Percentiles rank a stretch among this genome's conserved stretches.
These are phyloP conservation scores for Marronus borbonicus DNA, from an alignment of 2,888 invertebrate species.

Conservation along the genomic window DNA sequence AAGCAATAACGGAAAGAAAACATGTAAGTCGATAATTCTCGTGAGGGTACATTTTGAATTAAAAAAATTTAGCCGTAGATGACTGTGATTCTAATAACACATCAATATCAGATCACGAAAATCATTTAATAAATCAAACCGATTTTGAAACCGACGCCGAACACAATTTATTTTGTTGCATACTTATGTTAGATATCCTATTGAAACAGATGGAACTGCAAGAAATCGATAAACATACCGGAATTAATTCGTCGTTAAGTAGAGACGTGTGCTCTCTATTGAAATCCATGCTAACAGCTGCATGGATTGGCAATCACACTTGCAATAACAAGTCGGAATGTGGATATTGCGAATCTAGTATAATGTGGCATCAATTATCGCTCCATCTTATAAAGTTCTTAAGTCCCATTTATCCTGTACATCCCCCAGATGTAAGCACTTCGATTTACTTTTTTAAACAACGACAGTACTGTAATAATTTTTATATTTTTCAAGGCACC, in stretches of 20 bases:
- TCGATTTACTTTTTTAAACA: not conserved
- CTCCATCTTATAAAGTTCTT: constrained; percentile 86
- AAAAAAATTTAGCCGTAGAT: constrained; percentile 77
- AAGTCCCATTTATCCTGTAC: constrained; percentile 81
- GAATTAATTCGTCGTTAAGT: constrained; percentile 82
- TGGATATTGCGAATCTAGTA: constrained; percentile 92
- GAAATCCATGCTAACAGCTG: constrained; percentile 83
- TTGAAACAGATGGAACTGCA: constrained; percentile 95
- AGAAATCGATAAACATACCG: constrained; percentile 86
- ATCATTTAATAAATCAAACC: constrained; percentile 75
- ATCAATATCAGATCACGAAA: constrained; percentile 80
- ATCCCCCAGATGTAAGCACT: constrained; percentile 82
- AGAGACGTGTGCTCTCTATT: constrained; percentile 83
- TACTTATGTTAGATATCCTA: constrained; percentile 95
- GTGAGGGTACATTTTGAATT: constrained; percentile 26
- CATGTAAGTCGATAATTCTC: constrained; percentile 31
- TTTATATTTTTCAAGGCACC: constrained; percentile 71
- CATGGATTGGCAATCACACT: constrained; percentile 79
- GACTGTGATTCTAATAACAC: constrained; percentile 78
- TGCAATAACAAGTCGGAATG: constrained; percentile 82
- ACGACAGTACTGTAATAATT: not conserved
- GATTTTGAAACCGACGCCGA: constrained; percentile 82
- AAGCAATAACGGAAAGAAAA: constrained; percentile 58
- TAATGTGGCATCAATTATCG: constrained; percentile 95
- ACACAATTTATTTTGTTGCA: constrained; percentile 93